Conservation (phyloP, 2,113 vertebrate genomes). For the Colius striatus region DNA sequence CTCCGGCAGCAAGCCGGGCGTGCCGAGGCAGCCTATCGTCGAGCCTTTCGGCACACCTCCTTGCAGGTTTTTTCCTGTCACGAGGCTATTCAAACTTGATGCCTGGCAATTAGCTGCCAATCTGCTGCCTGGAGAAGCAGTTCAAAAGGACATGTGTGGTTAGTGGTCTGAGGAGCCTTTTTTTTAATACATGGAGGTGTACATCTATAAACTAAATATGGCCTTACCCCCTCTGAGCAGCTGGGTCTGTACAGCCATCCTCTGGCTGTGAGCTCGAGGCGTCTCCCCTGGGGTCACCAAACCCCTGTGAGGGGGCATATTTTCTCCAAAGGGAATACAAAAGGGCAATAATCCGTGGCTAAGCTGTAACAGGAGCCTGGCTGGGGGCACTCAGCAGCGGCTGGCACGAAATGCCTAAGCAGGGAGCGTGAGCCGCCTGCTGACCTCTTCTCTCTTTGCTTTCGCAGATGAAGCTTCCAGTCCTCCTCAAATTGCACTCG, state of each 20-base stretch:
- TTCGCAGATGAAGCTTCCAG: not conserved
- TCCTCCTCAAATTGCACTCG: not conserved
- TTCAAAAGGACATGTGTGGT: not conserved
- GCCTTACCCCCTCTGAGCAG: not conserved
- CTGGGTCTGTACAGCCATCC: not conserved
- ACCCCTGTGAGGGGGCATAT: not conserved
- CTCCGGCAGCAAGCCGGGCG: not conserved
- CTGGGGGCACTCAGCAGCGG: not conserved
- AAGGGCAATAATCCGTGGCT: not conserved
- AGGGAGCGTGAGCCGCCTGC: not conserved
- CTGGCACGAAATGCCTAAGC: not conserved
- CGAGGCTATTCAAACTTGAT: not conserved
- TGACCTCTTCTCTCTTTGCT: not conserved
- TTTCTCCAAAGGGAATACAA: not conserved
- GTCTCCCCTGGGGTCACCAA: not conserved
- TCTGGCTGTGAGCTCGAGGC: not conserved
- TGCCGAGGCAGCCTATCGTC: not conserved
- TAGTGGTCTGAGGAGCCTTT: not conserved
- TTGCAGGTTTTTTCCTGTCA: not conserved
- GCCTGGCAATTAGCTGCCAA: conserved; percentile 23
- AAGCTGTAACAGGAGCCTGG: not conserved
- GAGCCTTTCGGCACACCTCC: not conserved
- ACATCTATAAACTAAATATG: not conserved
- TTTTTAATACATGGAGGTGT: not conserved
- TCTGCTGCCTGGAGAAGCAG: not conserved